phyloP scores from a whole-genome alignment of 2,888 invertebrate species.

The Pediacus dermestoides region DNA sequence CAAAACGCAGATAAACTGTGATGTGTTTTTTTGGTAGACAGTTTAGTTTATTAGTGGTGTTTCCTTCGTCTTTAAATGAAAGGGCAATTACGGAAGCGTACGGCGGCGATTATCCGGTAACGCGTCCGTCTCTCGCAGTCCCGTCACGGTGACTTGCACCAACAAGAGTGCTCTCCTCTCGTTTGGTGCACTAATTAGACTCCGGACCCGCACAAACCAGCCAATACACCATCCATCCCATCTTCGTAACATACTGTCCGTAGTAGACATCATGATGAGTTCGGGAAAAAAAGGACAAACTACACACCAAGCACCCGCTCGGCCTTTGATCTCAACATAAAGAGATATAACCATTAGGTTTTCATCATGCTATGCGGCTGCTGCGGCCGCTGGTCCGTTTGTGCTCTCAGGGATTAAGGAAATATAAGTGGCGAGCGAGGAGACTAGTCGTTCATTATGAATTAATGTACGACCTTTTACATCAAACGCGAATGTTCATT shows the following conservation, averaged over 20 bases:
- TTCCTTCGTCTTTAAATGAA: no score
- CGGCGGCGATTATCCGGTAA: conserved; percentile 27
- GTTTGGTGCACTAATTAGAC: conserved; percentile 43
- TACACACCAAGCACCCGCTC: conserved; percentile 20
- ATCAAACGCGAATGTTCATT: conserved; percentile 45
- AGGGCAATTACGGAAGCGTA: conserved; percentile 32
- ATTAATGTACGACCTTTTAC: conserved; percentile 49
- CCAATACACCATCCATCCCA: conserved; percentile 37
- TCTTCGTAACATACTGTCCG: conserved; percentile 35
- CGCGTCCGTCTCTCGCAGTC: conserved; percentile 25
- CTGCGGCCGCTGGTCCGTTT: conserved; percentile 41
- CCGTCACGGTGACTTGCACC: conserved; percentile 40
- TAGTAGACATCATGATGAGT: conserved; percentile 47
- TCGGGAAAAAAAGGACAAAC: conserved; percentile 39
- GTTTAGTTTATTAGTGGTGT: no score
- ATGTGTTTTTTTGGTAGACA: no score
- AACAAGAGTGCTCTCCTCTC: conserved; percentile 33
- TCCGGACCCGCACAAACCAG: conserved; percentile 39
- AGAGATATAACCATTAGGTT: conserved; percentile 52
- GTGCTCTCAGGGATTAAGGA: conserved; percentile 51
- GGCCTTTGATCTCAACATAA: conserved; percentile 33
- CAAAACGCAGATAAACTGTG: no score
- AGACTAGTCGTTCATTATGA: conserved; percentile 49
- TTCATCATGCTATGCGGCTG: conserved; percentile 48
- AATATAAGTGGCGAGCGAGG: conserved; percentile 51